Conservation (phyloP, 2,888 invertebrate genomes). For the Agrypnus murinus region DNA sequence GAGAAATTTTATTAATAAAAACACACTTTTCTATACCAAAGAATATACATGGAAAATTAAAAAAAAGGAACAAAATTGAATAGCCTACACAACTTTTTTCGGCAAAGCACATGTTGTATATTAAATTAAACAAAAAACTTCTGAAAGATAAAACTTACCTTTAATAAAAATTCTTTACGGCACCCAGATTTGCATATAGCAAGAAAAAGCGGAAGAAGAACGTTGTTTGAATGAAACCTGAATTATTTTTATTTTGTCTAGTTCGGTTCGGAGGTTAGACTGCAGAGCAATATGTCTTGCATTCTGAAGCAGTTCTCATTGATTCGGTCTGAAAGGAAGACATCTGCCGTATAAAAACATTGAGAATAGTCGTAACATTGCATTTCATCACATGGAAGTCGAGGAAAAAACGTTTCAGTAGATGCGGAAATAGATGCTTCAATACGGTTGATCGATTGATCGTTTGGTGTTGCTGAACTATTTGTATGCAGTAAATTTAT, state of each 20-base stretch:
- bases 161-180: slow-evolving; percentile 36
- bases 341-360: slow-evolving; percentile 23
- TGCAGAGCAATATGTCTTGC: slow-evolving; percentile 39
- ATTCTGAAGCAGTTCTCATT: slow-evolving; percentile 37
- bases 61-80: no score
- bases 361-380: slow-evolving; percentile 24
- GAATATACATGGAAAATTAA: no score
- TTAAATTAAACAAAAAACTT: no score
- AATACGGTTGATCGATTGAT: slow-evolving; percentile 28
- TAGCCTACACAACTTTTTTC: no score
- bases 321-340: slow-evolving; percentile 32
- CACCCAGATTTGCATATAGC: slow-evolving; percentile 31
- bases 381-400: slow-evolving; percentile 14
- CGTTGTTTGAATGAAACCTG: slow-evolving; percentile 34
- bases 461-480: slow-evolving; percentile 18
- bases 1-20: no score
- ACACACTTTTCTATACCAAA: no score
- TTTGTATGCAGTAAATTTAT: slow-evolving; percentile 23
- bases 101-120: no score
- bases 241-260: slow-evolving; percentile 40
- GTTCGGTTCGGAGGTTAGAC: slow-evolving; percentile 33
- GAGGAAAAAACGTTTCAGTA: slow-evolving; percentile 12
- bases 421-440: slow-evolving; percentile 27
- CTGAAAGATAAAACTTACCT: neutral
- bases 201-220: slow-evolving; percentile 23